Evolutionary conservation across 2,113 vertebrate genomes (phyloP).

Genomic region (Heterotis niloticus): DNA sequence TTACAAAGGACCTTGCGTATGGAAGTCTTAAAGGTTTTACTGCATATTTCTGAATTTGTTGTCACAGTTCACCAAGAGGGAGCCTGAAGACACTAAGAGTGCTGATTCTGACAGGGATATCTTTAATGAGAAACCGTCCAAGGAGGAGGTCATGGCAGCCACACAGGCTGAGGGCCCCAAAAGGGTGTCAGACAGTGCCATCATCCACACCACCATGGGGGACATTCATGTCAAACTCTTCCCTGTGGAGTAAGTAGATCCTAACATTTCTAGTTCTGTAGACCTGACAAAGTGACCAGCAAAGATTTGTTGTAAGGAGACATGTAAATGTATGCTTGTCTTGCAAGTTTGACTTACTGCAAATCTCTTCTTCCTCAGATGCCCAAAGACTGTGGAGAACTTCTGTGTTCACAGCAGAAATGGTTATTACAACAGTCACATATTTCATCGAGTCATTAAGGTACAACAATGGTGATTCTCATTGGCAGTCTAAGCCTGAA

Average conservation of each 20-base stretch:
- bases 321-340: background rate
- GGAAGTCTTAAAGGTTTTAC: too few relatives aligned
- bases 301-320: background rate
- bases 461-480: slow-evolving; percentile 51
- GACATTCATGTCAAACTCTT: slow-evolving; percentile 97
- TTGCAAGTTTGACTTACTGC: background rate
- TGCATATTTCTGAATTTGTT: background rate
- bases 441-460: slow-evolving; percentile 96
- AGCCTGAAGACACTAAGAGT: slow-evolving; percentile 94
- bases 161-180: slow-evolving; percentile 97
- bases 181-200: slow-evolving; percentile 93
- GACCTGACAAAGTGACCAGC: background rate
- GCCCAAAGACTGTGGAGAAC: slow-evolving; percentile 97
- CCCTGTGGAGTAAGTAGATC: slow-evolving; percentile 85
- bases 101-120: slow-evolving; percentile 96
- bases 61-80: slow-evolving; percentile 87
- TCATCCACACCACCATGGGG: slow-evolving; percentile 97
- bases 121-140: slow-evolving; percentile 97
- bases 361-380: slow-evolving; percentile 60
- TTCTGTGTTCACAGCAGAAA: slow-evolving; percentile 98
- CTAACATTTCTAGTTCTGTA: background rate
- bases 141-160: slow-evolving; percentile 99
- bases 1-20: too few relatives aligned
- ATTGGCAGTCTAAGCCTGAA: too few relatives aligned
- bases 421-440: slow-evolving; percentile 90